A percentile compares a stretch with the other conserved stretches of the same genome.
Conservation (phyloP, 2,888 invertebrate species). For the Unio delphinus region DNA sequence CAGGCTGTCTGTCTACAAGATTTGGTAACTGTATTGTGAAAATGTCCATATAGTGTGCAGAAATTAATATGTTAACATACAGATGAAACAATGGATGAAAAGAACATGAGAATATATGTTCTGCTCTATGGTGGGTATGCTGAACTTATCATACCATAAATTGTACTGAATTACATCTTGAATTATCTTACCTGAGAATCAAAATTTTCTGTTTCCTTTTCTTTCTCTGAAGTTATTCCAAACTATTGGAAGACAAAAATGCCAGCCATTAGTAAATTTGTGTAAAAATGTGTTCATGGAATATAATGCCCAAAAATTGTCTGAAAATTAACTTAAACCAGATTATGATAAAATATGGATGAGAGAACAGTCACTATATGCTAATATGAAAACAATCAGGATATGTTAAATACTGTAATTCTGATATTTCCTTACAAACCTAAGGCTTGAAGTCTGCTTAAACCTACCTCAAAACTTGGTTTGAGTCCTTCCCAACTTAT, state of each 20-base stretch:
- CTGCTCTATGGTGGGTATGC: background rate
- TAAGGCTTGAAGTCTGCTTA: background rate
- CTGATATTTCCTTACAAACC: no score
- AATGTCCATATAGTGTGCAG: no score
- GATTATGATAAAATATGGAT: no score
- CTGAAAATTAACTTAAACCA: background rate
- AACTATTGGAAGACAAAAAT: conserved; percentile 50
- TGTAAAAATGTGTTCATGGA: background rate
- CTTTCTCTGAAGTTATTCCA: conserved; percentile 76
- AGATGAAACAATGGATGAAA: no score
- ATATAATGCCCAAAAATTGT: background rate
- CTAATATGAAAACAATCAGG: no score
- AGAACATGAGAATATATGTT: no score
- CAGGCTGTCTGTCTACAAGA: no score
- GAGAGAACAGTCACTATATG: no score
- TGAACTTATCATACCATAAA: background rate
- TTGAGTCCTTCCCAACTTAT: conserved; percentile 73
- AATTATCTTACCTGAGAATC: conserved; percentile 81
- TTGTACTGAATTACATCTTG: background rate
- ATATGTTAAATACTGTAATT: no score
- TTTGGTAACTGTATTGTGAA: no score
- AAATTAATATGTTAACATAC: no score
- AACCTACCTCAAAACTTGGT: conserved; percentile 56
- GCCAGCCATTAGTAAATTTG: conserved; percentile 9
- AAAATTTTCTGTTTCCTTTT: conserved; percentile 86